A percentile compares a stretch with the other conserved stretches of the same genome.
phyloP scores from a whole-genome alignment of 2,797 vertebrate species.

The Acestrorhynchus altus region DNA sequence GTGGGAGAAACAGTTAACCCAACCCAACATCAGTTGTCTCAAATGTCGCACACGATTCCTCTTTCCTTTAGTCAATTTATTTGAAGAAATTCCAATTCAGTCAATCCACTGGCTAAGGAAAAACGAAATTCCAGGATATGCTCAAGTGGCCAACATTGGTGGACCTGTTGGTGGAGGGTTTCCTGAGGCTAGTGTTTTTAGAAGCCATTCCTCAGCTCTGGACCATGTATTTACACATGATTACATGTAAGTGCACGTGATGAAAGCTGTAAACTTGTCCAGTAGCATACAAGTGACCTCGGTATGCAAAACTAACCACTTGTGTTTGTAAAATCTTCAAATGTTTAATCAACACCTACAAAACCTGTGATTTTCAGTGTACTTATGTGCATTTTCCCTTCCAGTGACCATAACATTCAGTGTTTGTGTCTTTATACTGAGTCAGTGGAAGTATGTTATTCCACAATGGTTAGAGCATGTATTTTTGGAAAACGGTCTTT shows the following conservation, averaged over 20 bases:
- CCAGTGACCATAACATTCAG: background rate
- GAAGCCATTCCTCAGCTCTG: background rate
- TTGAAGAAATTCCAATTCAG: no score
- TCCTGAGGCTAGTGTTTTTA: no score
- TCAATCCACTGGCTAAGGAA: no score
- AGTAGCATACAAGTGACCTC: background rate
- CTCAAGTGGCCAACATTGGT: no score
- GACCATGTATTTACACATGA: constrained; percentile 1
- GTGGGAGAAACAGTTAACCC: background rate
- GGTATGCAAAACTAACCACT: background rate
- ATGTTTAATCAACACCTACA: background rate
- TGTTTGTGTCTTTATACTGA: background rate
- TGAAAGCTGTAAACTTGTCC: background rate
- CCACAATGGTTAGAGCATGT: constrained; percentile 3
- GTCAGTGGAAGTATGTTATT: background rate
- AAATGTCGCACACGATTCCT: no score
- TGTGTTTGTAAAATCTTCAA: background rate
- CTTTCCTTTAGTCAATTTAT: no score
- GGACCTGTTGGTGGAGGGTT: no score
- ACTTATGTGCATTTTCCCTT: background rate
- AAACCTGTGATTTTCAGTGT: background rate
- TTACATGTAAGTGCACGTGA: background rate
- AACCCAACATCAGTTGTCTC: no score
- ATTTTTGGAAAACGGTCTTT: background rate
- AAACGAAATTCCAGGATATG: no score